Conservation (phyloP, 2,797 vertebrate species). For the Eidolon dupreanum region DNA sequence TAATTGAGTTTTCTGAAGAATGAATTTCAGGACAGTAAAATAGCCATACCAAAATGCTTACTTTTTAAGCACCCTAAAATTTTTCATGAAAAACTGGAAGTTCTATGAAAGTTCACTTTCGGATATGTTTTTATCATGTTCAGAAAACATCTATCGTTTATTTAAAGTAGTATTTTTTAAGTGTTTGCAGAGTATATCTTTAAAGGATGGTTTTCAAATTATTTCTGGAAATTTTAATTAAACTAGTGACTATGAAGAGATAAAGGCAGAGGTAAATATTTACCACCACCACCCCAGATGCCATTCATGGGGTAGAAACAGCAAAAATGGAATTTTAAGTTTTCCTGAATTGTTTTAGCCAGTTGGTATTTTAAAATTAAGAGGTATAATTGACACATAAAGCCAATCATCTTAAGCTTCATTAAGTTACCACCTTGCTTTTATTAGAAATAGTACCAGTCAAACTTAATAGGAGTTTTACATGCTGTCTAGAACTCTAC, state of each 20-base stretch:
- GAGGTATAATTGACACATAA: background rate
- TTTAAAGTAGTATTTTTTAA: background rate
- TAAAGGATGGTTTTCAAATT: background rate
- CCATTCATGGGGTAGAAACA: background rate
- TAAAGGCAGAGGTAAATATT: background rate
- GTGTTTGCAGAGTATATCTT: background rate
- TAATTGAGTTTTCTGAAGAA: background rate
- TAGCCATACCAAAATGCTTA: background rate
- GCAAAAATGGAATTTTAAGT: background rate
- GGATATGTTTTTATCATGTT: background rate
- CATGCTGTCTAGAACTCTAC: background rate
- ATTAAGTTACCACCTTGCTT: background rate
- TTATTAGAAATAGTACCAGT: background rate
- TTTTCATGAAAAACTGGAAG: background rate
- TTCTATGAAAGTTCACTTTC: background rate
- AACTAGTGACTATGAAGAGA: background rate
- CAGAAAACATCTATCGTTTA: background rate
- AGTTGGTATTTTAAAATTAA: slow-evolving; percentile 12
- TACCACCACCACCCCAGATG: background rate
- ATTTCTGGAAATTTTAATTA: slow-evolving; percentile 14
- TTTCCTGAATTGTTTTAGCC: background rate
- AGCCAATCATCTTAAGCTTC: background rate
- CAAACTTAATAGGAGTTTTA: background rate
- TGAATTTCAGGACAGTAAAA: background rate
- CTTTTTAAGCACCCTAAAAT: background rate